These are phyloP conservation scores for Leptopilina clavipes DNA, from an alignment of 1,140 invertebrate species.

Conservation along the genomic window DNA sequence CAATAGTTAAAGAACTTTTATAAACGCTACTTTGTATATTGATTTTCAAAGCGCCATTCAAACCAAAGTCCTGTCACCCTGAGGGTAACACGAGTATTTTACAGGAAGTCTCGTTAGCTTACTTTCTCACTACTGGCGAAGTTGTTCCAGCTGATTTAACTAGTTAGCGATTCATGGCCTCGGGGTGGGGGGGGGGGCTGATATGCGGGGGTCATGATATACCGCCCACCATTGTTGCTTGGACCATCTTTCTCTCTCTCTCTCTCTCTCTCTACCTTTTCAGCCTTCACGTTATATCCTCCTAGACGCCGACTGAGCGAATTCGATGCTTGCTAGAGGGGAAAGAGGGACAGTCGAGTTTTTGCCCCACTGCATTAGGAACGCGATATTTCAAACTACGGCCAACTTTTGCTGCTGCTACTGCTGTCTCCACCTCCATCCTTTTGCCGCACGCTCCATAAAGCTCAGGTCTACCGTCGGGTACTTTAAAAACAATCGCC, in stretches of 20 bases:
- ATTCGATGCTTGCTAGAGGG: not conserved
- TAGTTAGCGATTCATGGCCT: constrained; percentile 34
- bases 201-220: constrained; percentile 20
- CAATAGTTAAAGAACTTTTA: not conserved
- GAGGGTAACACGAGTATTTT: not conserved
- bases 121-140: constrained; percentile 3
- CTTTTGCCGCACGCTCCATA: constrained; percentile 25
- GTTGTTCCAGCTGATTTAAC: constrained; percentile 31
- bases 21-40: not conserved
- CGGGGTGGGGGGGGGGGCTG: not conserved
- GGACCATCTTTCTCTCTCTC: too few relatives aligned
- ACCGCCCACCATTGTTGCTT: constrained; percentile 11
- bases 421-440: constrained; percentile 3
- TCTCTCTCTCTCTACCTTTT: constrained; percentile 11
- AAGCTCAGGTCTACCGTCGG: constrained; percentile 22
- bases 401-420: constrained; percentile 22
- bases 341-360: not conserved
- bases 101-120: constrained; percentile 22
- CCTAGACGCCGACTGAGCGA: constrained; percentile 11
- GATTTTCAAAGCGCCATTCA: not conserved
- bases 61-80: not conserved
- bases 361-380: constrained; percentile 31
- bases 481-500: constrained; percentile 35
- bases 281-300: constrained; percentile 2
- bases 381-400: constrained; percentile 32